Evolutionary conservation across 2,888 invertebrate species (phyloP).

Genomic region (Brachyopa scutellaris): DNA sequence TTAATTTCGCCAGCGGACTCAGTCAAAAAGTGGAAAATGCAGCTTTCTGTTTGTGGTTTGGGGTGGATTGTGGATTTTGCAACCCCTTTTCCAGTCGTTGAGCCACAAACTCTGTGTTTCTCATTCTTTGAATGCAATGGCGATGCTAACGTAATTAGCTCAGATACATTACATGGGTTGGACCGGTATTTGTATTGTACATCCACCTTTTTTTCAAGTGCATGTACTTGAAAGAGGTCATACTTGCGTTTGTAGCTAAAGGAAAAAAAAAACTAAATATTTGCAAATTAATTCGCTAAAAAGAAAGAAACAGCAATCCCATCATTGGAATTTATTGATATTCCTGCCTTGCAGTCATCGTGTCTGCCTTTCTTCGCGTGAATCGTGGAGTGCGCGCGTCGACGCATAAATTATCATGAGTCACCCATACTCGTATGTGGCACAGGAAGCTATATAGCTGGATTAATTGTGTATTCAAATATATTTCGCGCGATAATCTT

Average conservation of each 20-base stretch:
- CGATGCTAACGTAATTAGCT: conserved; percentile 55
- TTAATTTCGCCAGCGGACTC: conserved; percentile 43
- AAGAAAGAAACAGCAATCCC: background rate
- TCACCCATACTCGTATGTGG: conserved; percentile 27
- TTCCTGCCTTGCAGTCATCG: conserved; percentile 21
- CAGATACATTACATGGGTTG: conserved; percentile 37
- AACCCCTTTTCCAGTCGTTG: conserved; percentile 5
- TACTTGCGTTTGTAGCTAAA: too few relatives aligned
- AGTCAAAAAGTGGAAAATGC: conserved; percentile 45
- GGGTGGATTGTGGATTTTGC: conserved; percentile 25
- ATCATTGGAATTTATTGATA: background rate
- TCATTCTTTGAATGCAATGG: conserved; percentile 52
- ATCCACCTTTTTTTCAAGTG: conserved; percentile 38
- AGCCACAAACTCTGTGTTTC: background rate
- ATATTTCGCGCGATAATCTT: conserved; percentile 26
- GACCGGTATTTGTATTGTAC: conserved; percentile 41
- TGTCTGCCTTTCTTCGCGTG: conserved; percentile 27
- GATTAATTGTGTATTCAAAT: conserved; percentile 34
- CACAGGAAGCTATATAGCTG: conserved; percentile 44
- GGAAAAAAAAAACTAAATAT: background rate
- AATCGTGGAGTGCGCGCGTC: conserved; percentile 24
- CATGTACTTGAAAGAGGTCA: background rate
- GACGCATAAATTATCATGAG: conserved; percentile 42
- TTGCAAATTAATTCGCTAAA: background rate
- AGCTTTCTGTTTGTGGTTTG: conserved; percentile 37